Evolutionary conservation across 1,140 invertebrate species (phyloP).

Genomic region (Rhizoglyphus robini): DNA sequence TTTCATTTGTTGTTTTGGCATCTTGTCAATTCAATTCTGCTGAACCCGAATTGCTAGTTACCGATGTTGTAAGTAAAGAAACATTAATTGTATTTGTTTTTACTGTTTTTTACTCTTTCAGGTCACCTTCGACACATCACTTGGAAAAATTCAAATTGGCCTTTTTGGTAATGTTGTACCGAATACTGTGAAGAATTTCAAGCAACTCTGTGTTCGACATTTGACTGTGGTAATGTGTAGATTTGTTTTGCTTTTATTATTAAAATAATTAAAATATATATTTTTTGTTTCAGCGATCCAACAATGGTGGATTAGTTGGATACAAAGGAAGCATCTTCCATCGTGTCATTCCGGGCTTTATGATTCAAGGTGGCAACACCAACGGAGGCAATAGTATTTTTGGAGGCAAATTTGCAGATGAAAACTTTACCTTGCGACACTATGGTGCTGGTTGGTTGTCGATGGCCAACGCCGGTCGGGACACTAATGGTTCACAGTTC

Average conservation of each 20-base stretch:
- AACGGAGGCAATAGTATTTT: constrained; percentile 85
- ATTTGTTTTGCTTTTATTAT: constrained; percentile 46
- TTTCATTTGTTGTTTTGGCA: background rate
- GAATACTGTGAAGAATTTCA: constrained; percentile 85
- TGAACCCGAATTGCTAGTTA: constrained; percentile 50
- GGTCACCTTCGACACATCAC: constrained; percentile 78
- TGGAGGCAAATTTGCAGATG: constrained; percentile 80
- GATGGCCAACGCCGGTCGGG: constrained; percentile 85
- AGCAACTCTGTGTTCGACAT: constrained; percentile 87
- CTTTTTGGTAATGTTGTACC: constrained; percentile 85
- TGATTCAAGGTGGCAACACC: constrained; percentile 85
- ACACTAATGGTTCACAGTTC: constrained; percentile 97
- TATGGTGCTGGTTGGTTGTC: constrained; percentile 69
- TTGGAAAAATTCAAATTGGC: constrained; percentile 76
- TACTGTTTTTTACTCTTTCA: constrained; percentile 40
- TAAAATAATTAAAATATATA: no score
- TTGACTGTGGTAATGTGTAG: constrained; percentile 47
- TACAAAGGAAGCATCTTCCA: constrained; percentile 63
- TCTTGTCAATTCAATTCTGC: background rate
- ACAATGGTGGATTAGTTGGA: constrained; percentile 24
- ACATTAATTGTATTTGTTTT: constrained; percentile 12
- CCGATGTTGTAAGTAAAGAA: constrained; percentile 52
- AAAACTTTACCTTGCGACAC: constrained; percentile 81
- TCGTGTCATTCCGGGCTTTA: constrained; percentile 69
- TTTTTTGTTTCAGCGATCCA: constrained; percentile 39